A percentile compares a stretch with the other conserved stretches of the same genome.
phyloP scores from a whole-genome alignment of 1,140 invertebrate species.

The Hypothenemus hampei region DNA sequence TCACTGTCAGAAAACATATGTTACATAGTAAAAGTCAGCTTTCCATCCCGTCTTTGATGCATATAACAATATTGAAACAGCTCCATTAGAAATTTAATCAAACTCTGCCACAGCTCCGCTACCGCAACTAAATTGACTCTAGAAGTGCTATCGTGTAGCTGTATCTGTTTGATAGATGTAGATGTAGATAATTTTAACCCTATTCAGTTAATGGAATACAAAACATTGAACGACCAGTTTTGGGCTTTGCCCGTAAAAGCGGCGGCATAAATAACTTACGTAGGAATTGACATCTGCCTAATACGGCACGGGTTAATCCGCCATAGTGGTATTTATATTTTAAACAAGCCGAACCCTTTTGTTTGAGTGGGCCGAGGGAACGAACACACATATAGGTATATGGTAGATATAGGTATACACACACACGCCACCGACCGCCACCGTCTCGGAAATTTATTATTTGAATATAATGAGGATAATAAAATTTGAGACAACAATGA shows the following conservation, averaged over 20 bases:
- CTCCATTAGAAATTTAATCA: too few relatives aligned
- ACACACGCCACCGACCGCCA: conserved; percentile 13
- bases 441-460: conserved; percentile 6
- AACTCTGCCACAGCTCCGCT: too few relatives aligned
- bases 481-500: conserved; percentile 17
- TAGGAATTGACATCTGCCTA: conserved; percentile 25
- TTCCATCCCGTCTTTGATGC: too few relatives aligned
- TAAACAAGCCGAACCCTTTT: conserved; percentile 17
- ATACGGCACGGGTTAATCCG: conserved; percentile 16
- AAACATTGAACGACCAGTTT: conserved; percentile 21
- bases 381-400: not conserved
- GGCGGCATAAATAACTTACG: conserved; percentile 22
- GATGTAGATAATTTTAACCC: conserved; percentile 13
- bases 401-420: too few relatives aligned
- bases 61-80: too few relatives aligned
- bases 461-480: conserved; percentile 19
- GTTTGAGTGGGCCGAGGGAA: conserved; percentile 9
- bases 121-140: conserved; percentile 10
- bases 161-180: conserved; percentile 15
- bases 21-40: too few relatives aligned
- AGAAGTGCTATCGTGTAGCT: not conserved
- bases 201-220: conserved; percentile 11
- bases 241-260: conserved; percentile 9
- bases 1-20: too few relatives aligned
- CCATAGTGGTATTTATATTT: conserved; percentile 18